A percentile compares a stretch with the other conserved stretches of the same genome.
phyloP scores from a whole-genome alignment of 2,113 vertebrate species.

The Cebidichthys violaceus region DNA sequence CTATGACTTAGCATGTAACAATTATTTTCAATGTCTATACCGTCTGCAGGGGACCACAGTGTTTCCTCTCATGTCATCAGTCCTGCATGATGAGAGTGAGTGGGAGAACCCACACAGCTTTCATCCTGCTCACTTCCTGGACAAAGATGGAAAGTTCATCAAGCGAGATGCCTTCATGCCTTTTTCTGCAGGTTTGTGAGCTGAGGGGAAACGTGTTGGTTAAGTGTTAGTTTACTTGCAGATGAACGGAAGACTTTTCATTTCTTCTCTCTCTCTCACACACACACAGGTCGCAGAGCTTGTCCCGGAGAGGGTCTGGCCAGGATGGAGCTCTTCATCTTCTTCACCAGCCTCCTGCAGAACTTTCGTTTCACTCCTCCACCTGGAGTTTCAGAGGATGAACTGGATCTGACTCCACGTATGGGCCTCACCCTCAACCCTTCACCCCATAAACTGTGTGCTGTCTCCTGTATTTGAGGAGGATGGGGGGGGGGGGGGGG shows the following conservation, averaged over 20 bases:
- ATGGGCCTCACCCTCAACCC: too few species aligned
- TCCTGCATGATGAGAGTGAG: constrained; percentile 56
- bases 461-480: too few species aligned
- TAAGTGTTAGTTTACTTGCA: fast-evolving
- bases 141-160: constrained; percentile 37
- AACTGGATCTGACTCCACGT: too few species aligned
- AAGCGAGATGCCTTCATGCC: constrained; percentile 61
- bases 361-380: too few species aligned
- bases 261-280: neutral
- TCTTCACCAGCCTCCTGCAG: too few species aligned
- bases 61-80: constrained; percentile 39
- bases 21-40: neutral
- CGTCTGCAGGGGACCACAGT: constrained; percentile 43
- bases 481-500: too few species aligned
- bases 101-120: constrained; percentile 58
- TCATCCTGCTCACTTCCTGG: constrained; percentile 63
- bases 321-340: constrained; percentile 74
- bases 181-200: constrained; percentile 65
- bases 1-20: too few species aligned
- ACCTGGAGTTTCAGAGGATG: too few species aligned
- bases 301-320: constrained; percentile 83
- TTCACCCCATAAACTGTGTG: too few species aligned
- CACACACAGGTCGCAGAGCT: constrained; percentile 73
- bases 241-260: fast-evolving
- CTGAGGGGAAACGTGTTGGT: fast-evolving